Conservation (phyloP, 2,797 vertebrate genomes). For the Notamacropus eugenii region DNA sequence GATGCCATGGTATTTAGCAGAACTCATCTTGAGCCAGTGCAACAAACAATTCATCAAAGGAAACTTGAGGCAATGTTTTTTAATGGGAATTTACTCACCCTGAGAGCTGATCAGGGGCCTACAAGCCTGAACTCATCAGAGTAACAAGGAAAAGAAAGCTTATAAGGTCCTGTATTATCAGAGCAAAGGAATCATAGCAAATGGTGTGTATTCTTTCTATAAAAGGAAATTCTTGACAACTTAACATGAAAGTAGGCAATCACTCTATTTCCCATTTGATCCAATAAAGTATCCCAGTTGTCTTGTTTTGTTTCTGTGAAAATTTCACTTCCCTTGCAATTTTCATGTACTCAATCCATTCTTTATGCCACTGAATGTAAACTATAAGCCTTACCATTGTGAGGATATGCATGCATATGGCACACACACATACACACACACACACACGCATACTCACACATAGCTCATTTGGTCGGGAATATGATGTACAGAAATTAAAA, state of each 20-base stretch:
- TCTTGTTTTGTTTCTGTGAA: conserved; percentile 27
- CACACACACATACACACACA: background rate
- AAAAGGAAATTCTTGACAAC: background rate
- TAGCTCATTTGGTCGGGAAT: conserved; percentile 3
- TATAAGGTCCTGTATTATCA: background rate
- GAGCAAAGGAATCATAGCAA: conserved; percentile 4
- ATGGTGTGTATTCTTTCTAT: background rate
- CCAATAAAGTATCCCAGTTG: background rate
- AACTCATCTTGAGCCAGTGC: background rate
- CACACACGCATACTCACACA: background rate
- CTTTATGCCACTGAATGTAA: background rate
- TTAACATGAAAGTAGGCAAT: background rate
- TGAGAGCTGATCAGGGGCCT: background rate
- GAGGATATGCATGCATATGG: conserved; percentile 21
- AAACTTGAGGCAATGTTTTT: background rate
- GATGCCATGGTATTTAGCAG: background rate
- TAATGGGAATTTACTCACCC: conserved; percentile 2
- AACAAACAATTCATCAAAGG: background rate
- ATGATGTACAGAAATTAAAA: background rate
- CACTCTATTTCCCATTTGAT: background rate
- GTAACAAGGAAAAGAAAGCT: background rate
- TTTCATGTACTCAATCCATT: conserved; percentile 25
- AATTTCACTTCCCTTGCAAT: conserved; percentile 37
- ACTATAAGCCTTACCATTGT: conserved; percentile 52
- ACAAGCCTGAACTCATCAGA: too few relatives aligned